These are phyloP conservation scores for Seriola dumerili DNA, from an alignment of 2,113 vertebrate species.

Conservation along the genomic window DNA sequence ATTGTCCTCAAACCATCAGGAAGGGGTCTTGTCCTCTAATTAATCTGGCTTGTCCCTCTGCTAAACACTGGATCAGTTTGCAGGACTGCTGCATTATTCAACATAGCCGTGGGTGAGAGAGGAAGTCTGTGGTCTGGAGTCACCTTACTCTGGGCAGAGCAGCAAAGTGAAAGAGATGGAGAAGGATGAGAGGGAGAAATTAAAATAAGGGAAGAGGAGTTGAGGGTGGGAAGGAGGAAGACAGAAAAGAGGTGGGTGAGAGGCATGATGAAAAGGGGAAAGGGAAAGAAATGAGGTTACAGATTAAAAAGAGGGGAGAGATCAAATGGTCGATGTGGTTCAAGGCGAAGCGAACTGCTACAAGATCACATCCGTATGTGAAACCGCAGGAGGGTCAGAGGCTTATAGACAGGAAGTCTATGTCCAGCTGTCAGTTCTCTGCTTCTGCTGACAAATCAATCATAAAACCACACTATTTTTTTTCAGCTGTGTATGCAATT, in stretches of 20 bases:
- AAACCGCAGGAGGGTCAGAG: conserved; percentile 58
- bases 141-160: conserved; percentile 61
- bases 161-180: conserved; percentile 28
- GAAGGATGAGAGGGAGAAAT: conserved; percentile 49
- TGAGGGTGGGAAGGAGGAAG: conserved; percentile 5
- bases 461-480: conserved; percentile 29
- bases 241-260: conserved; percentile 9
- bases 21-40: conserved; percentile 81
- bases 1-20: conserved; percentile 46
- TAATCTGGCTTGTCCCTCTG: conserved; percentile 78
- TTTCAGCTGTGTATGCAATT: conserved; percentile 14
- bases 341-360: conserved; percentile 33
- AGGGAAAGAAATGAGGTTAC: conserved; percentile 34
- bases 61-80: conserved; percentile 81
- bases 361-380: conserved; percentile 45
- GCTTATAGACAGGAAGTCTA: conserved; percentile 56
- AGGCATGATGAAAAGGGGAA: conserved; percentile 35
- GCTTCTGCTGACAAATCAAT: conserved; percentile 58
- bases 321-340: conserved; percentile 66
- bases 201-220: conserved; percentile 45
- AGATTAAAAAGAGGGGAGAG: conserved; percentile 45
- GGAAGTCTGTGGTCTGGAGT: conserved; percentile 78
- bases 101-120: conserved; percentile 60
- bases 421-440: conserved; percentile 39
- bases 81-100: conserved; percentile 84